Percentiles rank a stretch among this genome's conserved stretches.
These are phyloP conservation scores for Andinoacara biseriatus DNA, from an alignment of 2,113 vertebrate species.

Conservation along the genomic window DNA sequence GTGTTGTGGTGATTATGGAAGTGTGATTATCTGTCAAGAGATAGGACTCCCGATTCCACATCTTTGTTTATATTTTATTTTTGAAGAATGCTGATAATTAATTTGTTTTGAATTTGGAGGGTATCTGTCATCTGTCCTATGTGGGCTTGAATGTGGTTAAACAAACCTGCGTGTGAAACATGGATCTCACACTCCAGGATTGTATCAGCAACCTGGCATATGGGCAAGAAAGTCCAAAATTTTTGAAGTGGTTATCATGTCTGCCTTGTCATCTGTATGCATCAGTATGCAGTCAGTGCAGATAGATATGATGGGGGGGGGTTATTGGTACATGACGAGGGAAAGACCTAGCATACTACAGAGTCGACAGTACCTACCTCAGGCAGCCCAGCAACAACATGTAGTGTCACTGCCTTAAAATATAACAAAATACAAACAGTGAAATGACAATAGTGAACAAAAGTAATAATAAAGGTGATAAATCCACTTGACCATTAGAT, in stretches of 20 bases:
- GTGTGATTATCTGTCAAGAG: slow-evolving; percentile 64
- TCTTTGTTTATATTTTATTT: slow-evolving; percentile 54
- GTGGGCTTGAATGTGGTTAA: neutral
- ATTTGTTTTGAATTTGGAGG: slow-evolving; percentile 41
- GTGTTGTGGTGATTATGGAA: slow-evolving; percentile 65
- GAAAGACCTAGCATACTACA: neutral
- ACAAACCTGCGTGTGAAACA: neutral
- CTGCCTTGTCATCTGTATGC: neutral
- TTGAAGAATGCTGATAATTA: slow-evolving; percentile 37
- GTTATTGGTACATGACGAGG: too few relatives aligned
- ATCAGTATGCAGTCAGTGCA: neutral
- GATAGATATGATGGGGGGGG: neutral
- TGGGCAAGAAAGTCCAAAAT: too few relatives aligned
- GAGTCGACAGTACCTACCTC: too few relatives aligned
- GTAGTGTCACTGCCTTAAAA: neutral
- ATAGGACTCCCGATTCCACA: slow-evolving; percentile 47
- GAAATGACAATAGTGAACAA: neutral
- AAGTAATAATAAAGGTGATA: neutral
- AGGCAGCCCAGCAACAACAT: neutral
- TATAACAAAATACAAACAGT: neutral
- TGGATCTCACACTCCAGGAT: neutral
- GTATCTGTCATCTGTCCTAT: slow-evolving; percentile 37
- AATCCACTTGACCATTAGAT: neutral
- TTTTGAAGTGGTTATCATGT: neutral
- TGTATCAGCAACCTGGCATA: neutral